phyloP scores from a whole-genome alignment of 1,140 invertebrate species.

The Papilio xuthus region DNA sequence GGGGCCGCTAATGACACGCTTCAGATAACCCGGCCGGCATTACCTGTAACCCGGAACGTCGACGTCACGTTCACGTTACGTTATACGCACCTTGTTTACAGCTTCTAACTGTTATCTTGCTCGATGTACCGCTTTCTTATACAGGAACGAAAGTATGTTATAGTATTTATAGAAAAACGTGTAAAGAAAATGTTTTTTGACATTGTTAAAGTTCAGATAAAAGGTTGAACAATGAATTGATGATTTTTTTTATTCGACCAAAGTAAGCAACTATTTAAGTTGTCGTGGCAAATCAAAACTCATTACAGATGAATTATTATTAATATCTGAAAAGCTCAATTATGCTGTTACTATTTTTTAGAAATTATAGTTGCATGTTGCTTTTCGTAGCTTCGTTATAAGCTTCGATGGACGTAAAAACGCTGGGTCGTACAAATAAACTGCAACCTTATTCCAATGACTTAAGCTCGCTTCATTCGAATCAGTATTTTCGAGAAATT shows the following conservation, averaged over 20 bases:
- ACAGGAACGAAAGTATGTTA: not conserved
- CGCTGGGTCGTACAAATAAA: not conserved
- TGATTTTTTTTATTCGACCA: too few species aligned
- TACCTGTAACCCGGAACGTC: slow-evolving; percentile 33
- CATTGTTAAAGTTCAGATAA: not conserved
- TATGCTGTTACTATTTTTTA: not conserved
- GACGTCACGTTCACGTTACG: slow-evolving; percentile 15
- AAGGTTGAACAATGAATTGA: too few species aligned
- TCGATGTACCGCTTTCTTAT: slow-evolving; percentile 13
- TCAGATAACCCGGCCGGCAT: slow-evolving; percentile 37
- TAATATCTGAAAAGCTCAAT: not conserved
- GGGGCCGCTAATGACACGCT: slow-evolving; percentile 36
- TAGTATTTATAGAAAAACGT: not conserved
- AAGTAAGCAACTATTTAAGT: too few species aligned
- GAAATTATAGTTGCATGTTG: not conserved
- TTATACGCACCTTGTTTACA: slow-evolving; percentile 29
- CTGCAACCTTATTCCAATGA: not conserved
- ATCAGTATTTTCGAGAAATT: not conserved
- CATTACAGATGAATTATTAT: too few species aligned
- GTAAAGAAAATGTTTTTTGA: not conserved
- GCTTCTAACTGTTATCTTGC: slow-evolving; percentile 21
- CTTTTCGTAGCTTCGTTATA: not conserved
- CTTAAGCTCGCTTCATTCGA: not conserved
- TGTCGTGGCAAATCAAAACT: too few species aligned
- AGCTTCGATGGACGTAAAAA: not conserved